Evolutionary conservation across 2,888 invertebrate genomes (phyloP).

Genomic region (Allophyes oxyacanthae): DNA sequence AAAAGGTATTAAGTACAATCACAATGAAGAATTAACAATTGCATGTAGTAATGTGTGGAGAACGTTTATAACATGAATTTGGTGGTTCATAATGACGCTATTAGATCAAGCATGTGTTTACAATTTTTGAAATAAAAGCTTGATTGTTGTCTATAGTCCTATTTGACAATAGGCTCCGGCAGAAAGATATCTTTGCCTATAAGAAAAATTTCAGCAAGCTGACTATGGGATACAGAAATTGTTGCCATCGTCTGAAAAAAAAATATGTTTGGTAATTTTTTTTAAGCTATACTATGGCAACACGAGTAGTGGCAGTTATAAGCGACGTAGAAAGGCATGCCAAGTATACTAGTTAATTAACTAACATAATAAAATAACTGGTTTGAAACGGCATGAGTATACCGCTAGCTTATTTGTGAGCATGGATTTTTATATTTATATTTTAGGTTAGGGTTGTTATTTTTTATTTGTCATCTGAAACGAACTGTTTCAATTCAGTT

Average conservation of each 20-base stretch:
- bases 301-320: conserved; percentile 60
- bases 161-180: no score
- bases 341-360: conserved; percentile 65
- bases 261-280: not conserved
- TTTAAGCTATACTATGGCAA: conserved; percentile 11
- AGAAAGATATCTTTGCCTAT: no score
- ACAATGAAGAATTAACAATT: conserved; percentile 44
- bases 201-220: not conserved
- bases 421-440: conserved; percentile 58
- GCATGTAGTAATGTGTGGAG: conserved; percentile 39
- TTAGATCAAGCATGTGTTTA: conserved; percentile 30
- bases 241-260: conserved; percentile 3
- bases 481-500: no score
- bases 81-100: conserved; percentile 6
- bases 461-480: no score
- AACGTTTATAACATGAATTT: conserved; percentile 20
- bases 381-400: conserved; percentile 68
- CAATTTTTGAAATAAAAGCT: conserved; percentile 15
- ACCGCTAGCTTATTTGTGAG: conserved; percentile 68
- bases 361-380: conserved; percentile 59
- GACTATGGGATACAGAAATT: not conserved
- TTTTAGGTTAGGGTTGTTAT: not conserved
- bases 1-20: conserved; percentile 46
- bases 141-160: not conserved
- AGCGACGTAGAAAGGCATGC: conserved; percentile 68